Percentiles rank a stretch among this genome's conserved stretches.
These are phyloP conservation scores for Coleophora flavipennella DNA, from an alignment of 2,888 invertebrate species.

Conservation along the genomic window DNA sequence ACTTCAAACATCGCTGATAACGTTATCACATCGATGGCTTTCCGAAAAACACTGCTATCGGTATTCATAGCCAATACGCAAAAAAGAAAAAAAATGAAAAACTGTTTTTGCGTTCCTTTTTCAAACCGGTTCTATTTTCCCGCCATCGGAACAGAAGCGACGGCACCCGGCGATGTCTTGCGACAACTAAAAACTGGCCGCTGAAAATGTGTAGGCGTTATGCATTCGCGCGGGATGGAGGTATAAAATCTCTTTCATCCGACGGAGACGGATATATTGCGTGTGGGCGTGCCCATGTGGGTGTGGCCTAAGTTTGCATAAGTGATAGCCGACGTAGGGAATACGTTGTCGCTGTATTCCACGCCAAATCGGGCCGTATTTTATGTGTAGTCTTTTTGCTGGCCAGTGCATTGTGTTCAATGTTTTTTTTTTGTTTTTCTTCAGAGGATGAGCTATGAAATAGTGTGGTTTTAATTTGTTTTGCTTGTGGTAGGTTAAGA, in stretches of 20 bases:
- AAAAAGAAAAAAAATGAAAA: constrained; percentile 20
- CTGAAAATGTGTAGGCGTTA: constrained; percentile 60
- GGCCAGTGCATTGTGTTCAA: constrained; percentile 54
- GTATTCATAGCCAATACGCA: constrained; percentile 16
- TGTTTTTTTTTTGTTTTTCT: constrained; percentile 41
- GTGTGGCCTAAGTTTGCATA: constrained; percentile 59
- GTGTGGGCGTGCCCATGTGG: constrained; percentile 48
- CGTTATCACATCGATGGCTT: constrained; percentile 16
- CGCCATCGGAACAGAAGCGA: constrained; percentile 32
- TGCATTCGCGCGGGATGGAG: constrained; percentile 37
- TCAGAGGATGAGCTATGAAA: constrained; percentile 47
- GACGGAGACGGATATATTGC: constrained; percentile 29
- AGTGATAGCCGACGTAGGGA: constrained; percentile 31
- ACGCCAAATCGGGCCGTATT: constrained; percentile 34
- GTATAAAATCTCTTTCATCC: constrained; percentile 18
- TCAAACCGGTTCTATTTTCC: constrained; percentile 18
- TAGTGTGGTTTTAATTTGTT: constrained; percentile 30
- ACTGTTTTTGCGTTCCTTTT: constrained; percentile 34
- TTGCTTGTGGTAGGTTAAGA: constrained; percentile 48
- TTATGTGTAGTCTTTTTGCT: constrained; percentile 51
- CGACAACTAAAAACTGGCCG: constrained; percentile 60
- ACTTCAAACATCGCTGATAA: constrained; percentile 23
- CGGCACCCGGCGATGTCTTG: constrained; percentile 48
- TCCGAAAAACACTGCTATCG: constrained; percentile 19
- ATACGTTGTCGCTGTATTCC: constrained; percentile 24